Evolutionary conservation across 2,888 invertebrate species (phyloP).

Genomic region (Chrysomela aeneicollis): DNA sequence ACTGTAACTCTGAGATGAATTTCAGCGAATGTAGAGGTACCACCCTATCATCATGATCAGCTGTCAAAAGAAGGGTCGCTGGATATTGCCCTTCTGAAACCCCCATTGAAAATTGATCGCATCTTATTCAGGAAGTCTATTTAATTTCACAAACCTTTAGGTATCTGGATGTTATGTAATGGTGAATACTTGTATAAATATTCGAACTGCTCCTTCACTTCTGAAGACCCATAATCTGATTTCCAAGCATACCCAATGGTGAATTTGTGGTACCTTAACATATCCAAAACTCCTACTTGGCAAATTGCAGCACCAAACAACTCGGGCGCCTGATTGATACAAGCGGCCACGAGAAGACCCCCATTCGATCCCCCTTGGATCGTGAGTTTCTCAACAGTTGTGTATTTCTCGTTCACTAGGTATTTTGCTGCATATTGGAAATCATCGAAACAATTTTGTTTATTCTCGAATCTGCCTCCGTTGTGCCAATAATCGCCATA

Average conservation of each 20-base stretch:
- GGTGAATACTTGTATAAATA: constrained; percentile 90
- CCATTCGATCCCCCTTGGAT: constrained; percentile 98
- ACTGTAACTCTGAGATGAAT: constrained; percentile 90
- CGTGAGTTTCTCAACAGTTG: constrained; percentile 74
- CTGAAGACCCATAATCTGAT: constrained; percentile 94
- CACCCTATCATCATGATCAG: constrained; percentile 98
- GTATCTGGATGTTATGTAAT: constrained; percentile 85
- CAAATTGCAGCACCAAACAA: constrained; percentile 92
- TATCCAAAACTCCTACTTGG: constrained; percentile 96
- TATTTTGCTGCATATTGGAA: constrained; percentile 93
- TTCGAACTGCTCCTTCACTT: constrained; percentile 84
- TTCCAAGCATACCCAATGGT: constrained; percentile 97
- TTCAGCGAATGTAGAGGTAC: constrained; percentile 97
- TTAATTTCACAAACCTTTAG: constrained; percentile 64
- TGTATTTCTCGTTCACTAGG: constrained; percentile 82
- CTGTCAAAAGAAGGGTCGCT: constrained; percentile 89
- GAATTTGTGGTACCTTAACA: constrained; percentile 97
- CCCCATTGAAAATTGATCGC: too few relatives aligned
- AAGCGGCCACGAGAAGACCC: constrained; percentile 93
- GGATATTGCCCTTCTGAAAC: constrained; percentile 77
- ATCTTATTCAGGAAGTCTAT: too few relatives aligned
- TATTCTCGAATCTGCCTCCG: constrained; percentile 87
- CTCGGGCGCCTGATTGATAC: constrained; percentile 94
- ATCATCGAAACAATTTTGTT: constrained; percentile 98
- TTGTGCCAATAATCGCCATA: constrained; percentile 99